Evolutionary conservation across 2,797 vertebrate species (phyloP), one percentile per base, ranked within the genome.

Genomic region (Echiichthys vipera): DNA sequence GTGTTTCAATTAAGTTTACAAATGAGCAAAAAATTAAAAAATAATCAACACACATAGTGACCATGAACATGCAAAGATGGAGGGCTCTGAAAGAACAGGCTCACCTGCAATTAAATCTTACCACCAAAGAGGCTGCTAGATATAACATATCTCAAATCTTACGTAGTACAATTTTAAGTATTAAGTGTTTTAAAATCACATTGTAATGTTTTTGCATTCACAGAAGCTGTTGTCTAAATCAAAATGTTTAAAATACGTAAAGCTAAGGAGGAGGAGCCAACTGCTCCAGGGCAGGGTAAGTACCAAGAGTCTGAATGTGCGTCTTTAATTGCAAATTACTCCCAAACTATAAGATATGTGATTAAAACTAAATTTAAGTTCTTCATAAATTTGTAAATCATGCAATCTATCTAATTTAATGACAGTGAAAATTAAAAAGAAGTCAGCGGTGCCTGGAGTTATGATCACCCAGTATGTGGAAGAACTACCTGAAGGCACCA

Each of bases 391-490:
- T 2, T 73, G 11, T 37, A 36, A 80, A 50, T 22, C 50, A 80
- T 62, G 5, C 5, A 13, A 39, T 57, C 20, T 8, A 17, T 74
- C 12, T 54, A 1, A 24, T 56, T 24, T 18, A 30, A 53, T 64
- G 3, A 74, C 69, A 94, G 90, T 93, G 77, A 89, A 63, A 59
- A 94, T 94, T 43, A 93, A 72, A 77, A 96, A 92, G 89, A 95
- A 74, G 85, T 95, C 95, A 17, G 86, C 46, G 20, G 61, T 95
- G 47, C 95, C 95, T 0, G 96, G 96, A n/a, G 96, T 97, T 34
- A 88, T 91, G 73, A 89, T 97, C 74, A 94, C 89, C 27, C 95
- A 96, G 64, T 95, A 89, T 88, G 93, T 95, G 66, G 93, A 96
- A 13, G 74, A 95, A 50, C 36, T 97, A 65, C 96, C 96, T 0